These are phyloP conservation scores for Xanthostigma xanthostigma DNA, from an alignment of 2,888 invertebrate genomes.

Conservation along the genomic window DNA sequence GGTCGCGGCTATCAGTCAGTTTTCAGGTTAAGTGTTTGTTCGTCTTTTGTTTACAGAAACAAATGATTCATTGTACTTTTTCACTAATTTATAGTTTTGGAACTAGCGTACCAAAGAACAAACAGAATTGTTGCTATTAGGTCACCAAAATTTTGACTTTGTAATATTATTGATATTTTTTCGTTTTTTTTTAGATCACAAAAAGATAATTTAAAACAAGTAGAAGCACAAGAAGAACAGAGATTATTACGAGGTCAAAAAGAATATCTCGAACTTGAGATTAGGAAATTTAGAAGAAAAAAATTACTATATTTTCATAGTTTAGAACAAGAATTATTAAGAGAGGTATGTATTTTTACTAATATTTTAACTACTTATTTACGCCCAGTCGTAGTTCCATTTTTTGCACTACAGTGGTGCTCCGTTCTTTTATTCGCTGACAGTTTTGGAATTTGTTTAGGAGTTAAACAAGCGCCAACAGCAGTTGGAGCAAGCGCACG, in stretches of 20 bases:
- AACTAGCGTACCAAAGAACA: no score
- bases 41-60: no score
- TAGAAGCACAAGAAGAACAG: conserved; percentile 83
- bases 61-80: no score
- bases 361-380: background rate
- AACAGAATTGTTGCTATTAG: no score
- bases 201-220: conserved; percentile 81
- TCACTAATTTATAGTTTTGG: no score
- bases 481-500: conserved; percentile 89
- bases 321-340: conserved; percentile 77
- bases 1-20: no score
- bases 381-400: no score
- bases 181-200: conserved; percentile 45
- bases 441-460: conserved; percentile 31
- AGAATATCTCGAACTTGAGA: conserved; percentile 81
- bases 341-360: conserved; percentile 48
- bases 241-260: conserved; percentile 75
- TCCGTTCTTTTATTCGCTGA: background rate
- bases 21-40: no score
- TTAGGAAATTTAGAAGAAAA: conserved; percentile 82
- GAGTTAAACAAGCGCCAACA: conserved; percentile 90
- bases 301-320: conserved; percentile 75
- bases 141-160: no score
- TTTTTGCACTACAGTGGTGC: background rate
- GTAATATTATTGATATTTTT: background rate